Evolutionary conservation across 2,888 invertebrate genomes (phyloP).

Genomic region (Calameuta pallipes): DNA sequence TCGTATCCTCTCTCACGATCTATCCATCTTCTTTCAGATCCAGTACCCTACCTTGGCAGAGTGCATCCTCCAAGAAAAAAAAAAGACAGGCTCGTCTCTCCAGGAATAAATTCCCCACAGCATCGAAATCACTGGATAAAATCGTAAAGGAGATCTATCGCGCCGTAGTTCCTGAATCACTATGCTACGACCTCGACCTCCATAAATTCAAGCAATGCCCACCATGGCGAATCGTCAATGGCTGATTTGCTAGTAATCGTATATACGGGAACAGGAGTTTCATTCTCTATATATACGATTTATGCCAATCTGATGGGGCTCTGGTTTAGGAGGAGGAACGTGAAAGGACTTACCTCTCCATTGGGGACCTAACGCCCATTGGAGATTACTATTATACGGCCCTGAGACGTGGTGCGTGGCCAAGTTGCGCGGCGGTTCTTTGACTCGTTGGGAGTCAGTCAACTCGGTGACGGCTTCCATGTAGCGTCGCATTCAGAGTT

Average conservation of each 20-base stretch:
- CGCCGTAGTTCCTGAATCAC: not conserved
- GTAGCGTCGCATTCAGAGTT: constrained; percentile 5
- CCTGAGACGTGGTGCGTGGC: constrained; percentile 52
- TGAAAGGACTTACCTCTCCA: not conserved
- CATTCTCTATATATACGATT: not conserved
- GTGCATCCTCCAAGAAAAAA: constrained; percentile 28
- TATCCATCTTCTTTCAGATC: constrained; percentile 25
- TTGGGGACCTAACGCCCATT: not conserved
- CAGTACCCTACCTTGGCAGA: constrained; percentile 27
- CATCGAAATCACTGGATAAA: not conserved
- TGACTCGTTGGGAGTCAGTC: constrained; percentile 62
- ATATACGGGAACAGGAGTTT: not conserved
- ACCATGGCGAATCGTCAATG: not conserved
- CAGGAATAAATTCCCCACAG: constrained; percentile 16
- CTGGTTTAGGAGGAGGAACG: not conserved
- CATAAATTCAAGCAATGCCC: not conserved
- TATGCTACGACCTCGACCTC: not conserved
- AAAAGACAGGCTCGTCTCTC: constrained; percentile 17
- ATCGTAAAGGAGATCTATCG: not conserved
- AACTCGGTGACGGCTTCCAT: constrained; percentile 60
- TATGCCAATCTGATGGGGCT: not conserved
- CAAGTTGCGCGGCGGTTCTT: constrained; percentile 57
- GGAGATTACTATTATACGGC: constrained; percentile 23
- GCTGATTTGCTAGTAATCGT: not conserved
- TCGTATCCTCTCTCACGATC: not conserved